These are phyloP conservation scores for Scaptodrosophila lebanonensis DNA, from an alignment of 1,140 invertebrate genomes.

Conservation along the genomic window DNA sequence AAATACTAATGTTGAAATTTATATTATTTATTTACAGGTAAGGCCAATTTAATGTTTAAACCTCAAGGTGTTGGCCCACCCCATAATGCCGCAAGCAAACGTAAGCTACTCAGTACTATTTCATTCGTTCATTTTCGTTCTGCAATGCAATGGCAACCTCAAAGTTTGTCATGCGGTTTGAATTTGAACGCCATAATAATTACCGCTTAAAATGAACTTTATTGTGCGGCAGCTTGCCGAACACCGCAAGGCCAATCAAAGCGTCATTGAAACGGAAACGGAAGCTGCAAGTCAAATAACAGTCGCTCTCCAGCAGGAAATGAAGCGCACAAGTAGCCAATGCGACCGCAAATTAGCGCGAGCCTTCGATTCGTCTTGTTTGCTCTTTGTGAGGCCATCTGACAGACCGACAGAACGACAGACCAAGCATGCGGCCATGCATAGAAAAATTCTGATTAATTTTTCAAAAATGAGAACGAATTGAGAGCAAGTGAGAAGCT, in stretches of 20 bases:
- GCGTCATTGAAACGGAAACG: slow-evolving; percentile 73
- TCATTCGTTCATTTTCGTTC: no score
- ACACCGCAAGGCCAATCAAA: slow-evolving; percentile 71
- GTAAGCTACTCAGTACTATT: no score
- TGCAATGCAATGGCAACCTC: slow-evolving; percentile 20
- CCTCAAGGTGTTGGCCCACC: no score
- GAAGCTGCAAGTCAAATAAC: slow-evolving; percentile 71
- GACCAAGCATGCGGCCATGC: no score
- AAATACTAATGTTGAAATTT: no score
- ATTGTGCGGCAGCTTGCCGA: slow-evolving; percentile 3
- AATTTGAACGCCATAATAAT: slow-evolving; percentile 44
- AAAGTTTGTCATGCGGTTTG: slow-evolving; percentile 49
- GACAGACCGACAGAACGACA: no score
- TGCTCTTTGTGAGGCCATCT: not conserved
- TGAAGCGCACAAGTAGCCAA: slow-evolving; percentile 55
- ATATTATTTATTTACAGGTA: no score
- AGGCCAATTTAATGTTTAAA: no score
- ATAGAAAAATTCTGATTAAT: slow-evolving; percentile 46
- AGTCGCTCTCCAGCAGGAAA: slow-evolving; percentile 60
- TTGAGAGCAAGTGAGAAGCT: slow-evolving; percentile 17
- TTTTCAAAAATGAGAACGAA: slow-evolving; percentile 52
- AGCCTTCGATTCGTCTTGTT: slow-evolving; percentile 16
- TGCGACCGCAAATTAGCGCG: slow-evolving; percentile 60
- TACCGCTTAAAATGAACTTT: slow-evolving; percentile 47
- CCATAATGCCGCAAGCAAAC: no score